A percentile compares a stretch with the other conserved stretches of the same genome.
phyloP scores from a whole-genome alignment of 1,140 invertebrate species.

The Cylas formicarius region DNA sequence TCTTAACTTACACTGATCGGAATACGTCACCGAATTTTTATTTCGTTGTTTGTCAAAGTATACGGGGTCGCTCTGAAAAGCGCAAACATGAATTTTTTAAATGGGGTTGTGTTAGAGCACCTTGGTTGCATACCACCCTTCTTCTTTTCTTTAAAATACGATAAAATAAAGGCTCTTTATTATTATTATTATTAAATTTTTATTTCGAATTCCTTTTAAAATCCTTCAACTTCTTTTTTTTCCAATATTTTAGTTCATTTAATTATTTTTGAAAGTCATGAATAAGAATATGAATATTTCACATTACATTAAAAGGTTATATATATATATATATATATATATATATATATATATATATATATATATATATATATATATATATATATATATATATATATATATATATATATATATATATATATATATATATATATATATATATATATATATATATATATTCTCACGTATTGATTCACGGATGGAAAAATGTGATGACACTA shows the following conservation, averaged over 20 bases:
- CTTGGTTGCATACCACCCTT: background rate
- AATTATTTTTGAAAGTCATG: too few species aligned
- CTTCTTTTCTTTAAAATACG: background rate
- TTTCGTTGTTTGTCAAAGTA: too few species aligned
- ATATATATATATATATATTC: conserved; percentile 7
- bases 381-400: conserved; percentile 7
- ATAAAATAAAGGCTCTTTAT: too few species aligned
- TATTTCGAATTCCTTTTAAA: too few species aligned
- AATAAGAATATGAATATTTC: background rate
- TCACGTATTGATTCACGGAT: too few species aligned
- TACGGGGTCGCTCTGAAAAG: background rate
- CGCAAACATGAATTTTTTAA: background rate
- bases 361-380: conserved; percentile 4
- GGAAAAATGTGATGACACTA: too few species aligned
- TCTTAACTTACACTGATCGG: too few species aligned
- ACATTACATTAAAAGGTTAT: background rate
- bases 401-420: conserved; percentile 7
- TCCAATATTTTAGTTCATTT: too few species aligned
- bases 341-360: conserved; percentile 2
- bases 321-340: conserved; percentile 3
- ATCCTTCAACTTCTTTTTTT: too few species aligned
- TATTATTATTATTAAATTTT: too few species aligned
- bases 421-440: conserved; percentile 8
- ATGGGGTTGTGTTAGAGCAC: background rate
- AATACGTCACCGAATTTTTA: too few species aligned